phyloP scores from a whole-genome alignment of 1,140 invertebrate genomes.

The Eurosta solidaginis region DNA sequence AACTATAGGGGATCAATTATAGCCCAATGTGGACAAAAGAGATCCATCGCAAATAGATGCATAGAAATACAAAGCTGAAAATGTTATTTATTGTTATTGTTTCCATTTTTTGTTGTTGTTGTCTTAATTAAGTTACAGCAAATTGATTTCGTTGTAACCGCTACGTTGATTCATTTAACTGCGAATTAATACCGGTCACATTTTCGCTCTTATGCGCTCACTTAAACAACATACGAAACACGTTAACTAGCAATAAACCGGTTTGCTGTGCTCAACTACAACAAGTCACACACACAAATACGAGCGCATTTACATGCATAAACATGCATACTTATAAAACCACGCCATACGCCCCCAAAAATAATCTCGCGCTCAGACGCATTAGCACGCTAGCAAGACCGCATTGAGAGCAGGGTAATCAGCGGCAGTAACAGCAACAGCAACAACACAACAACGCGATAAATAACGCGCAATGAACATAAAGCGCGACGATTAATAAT shows the following conservation, averaged over 20 bases:
- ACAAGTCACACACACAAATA: too few relatives aligned
- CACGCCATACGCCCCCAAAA: background rate
- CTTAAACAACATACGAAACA: background rate
- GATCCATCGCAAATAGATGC: too few relatives aligned
- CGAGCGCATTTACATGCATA: background rate
- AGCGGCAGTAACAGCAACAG: too few relatives aligned
- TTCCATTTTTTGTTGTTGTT: too few relatives aligned
- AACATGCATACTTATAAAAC: background rate
- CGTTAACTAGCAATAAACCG: conserved; percentile 12
- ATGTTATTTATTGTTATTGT: too few relatives aligned
- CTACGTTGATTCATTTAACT: too few relatives aligned
- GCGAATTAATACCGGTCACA: too few relatives aligned
- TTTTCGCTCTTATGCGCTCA: background rate
- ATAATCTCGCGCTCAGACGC: background rate
- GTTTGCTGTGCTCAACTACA: background rate
- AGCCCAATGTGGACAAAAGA: too few relatives aligned
- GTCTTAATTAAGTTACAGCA: too few relatives aligned
- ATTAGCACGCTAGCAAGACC: background rate
- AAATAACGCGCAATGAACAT: conserved; percentile 10
- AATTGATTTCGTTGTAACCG: too few relatives aligned
- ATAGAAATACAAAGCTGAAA: too few relatives aligned
- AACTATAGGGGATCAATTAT: too few relatives aligned
- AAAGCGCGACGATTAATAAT: background rate
- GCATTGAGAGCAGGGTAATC: background rate
- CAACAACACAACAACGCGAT: background rate